Evolutionary conservation across 2,888 invertebrate species (phyloP).

Genomic region (Metacarcinus magister): DNA sequence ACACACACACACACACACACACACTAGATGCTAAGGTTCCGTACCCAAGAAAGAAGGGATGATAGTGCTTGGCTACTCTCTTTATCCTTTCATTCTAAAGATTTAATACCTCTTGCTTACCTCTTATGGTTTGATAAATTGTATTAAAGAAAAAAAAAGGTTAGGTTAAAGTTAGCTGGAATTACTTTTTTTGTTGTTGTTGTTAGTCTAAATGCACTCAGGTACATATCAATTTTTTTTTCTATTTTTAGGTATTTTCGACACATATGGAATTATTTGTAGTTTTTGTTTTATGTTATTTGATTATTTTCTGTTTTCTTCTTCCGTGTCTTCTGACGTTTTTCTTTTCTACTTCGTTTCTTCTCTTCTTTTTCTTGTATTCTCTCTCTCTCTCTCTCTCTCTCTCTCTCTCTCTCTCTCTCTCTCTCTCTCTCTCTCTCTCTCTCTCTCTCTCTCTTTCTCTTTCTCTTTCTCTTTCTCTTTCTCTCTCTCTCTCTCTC

Average conservation of each 20-base stretch:
- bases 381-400: conserved; percentile 48
- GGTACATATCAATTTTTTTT: neutral
- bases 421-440: conserved; percentile 8
- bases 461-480: neutral
- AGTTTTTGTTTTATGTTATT: neutral
- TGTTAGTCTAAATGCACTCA: neutral
- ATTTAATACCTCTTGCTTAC: neutral
- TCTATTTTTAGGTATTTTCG: neutral
- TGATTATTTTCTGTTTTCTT: neutral
- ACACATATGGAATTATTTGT: neutral
- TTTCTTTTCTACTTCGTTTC: neutral
- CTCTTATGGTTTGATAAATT: neutral
- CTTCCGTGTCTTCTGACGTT: neutral
- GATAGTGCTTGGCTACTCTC: neutral
- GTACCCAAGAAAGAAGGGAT: neutral
- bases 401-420: conserved; percentile 53
- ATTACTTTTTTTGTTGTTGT: neutral
- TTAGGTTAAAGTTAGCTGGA: neutral
- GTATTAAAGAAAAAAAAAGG: neutral
- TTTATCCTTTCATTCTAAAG: neutral
- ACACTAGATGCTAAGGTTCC: neutral
- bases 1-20: conserved; percentile 5
- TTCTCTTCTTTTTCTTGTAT: neutral
- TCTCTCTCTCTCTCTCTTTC: neutral
- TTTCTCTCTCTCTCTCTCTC: neutral